Percentiles rank a stretch among this genome's conserved stretches.
phyloP scores from a whole-genome alignment of 1,140 invertebrate genomes.

The Condylostylus longicornis region DNA sequence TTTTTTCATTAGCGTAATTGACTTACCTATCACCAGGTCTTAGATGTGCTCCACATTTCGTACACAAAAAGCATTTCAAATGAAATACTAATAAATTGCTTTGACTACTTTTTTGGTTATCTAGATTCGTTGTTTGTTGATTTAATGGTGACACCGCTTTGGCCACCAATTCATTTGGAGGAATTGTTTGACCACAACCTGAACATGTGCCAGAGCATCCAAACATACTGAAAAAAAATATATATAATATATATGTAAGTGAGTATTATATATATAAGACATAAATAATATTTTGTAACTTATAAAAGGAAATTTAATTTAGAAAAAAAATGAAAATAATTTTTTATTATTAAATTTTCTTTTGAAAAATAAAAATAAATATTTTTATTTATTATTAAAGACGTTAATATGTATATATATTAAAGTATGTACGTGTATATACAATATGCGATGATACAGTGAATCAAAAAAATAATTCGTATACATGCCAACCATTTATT shows the following conservation, averaged over 20 bases:
- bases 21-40: constrained; percentile 70
- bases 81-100: constrained; percentile 58
- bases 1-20: too few species aligned
- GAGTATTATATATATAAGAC: constrained; percentile 1
- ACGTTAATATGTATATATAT: too few species aligned
- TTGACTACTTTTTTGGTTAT: constrained; percentile 25
- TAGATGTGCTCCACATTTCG: constrained; percentile 73
- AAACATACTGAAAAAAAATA: constrained; percentile 61
- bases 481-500: too few species aligned
- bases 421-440: too few species aligned
- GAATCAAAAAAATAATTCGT: too few species aligned
- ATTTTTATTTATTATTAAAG: too few species aligned
- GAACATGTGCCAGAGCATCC: constrained; percentile 71
- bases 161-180: constrained; percentile 82
- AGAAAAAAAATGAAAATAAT: too few species aligned
- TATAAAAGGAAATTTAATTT: too few species aligned
- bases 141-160: constrained; percentile 40
- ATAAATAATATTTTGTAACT: too few species aligned
- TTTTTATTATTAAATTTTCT: too few species aligned
- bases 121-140: constrained; percentile 33
- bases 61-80: constrained; percentile 86
- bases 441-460: too few species aligned
- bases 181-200: constrained; percentile 77
- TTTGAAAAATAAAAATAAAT: too few species aligned
- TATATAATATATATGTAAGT: constrained; percentile 6